These are phyloP conservation scores for Drosophila bifasciata DNA, from an alignment of 1,140 invertebrate genomes.

Conservation along the genomic window DNA sequence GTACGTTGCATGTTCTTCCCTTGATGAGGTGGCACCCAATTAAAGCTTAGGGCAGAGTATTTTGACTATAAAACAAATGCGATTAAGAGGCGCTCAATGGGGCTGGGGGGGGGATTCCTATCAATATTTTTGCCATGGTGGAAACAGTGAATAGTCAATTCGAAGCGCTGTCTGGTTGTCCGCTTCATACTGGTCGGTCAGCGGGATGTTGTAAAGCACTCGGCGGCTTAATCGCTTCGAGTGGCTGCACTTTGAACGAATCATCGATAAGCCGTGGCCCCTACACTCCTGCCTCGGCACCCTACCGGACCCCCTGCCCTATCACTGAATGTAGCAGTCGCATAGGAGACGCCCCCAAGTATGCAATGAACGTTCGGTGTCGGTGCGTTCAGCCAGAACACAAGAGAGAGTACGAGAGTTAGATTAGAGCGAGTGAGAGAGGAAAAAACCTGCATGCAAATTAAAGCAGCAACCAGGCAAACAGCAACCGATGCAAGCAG, in stretches of 20 bases:
- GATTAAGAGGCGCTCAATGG: constrained; percentile 23
- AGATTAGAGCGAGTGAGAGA: constrained; percentile 1
- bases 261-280: constrained; percentile 26
- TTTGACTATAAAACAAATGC: not conserved
- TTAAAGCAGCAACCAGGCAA: constrained; percentile 58
- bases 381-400: not conserved
- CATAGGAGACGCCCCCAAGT: constrained; percentile 21
- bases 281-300: not conserved
- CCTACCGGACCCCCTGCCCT: too few relatives aligned
- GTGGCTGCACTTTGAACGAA: constrained; percentile 47
- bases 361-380: constrained; percentile 21
- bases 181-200: constrained; percentile 4
- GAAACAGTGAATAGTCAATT: too few relatives aligned
- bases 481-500: constrained; percentile 27
- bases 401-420: not conserved
- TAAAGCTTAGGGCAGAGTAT: not conserved
- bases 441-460: constrained; percentile 61
- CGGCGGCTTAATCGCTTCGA: constrained; percentile 34
- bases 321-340: not conserved
- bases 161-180: constrained; percentile 2
- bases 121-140: constrained; percentile 4
- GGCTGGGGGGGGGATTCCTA: constrained; percentile 11
- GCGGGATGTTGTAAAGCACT: constrained; percentile 20
- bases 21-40: not conserved
- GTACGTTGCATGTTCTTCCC: too few relatives aligned